These are phyloP conservation scores for Lasiurus borealis DNA, from an alignment of 2,113 vertebrate species.

Conservation along the genomic window DNA sequence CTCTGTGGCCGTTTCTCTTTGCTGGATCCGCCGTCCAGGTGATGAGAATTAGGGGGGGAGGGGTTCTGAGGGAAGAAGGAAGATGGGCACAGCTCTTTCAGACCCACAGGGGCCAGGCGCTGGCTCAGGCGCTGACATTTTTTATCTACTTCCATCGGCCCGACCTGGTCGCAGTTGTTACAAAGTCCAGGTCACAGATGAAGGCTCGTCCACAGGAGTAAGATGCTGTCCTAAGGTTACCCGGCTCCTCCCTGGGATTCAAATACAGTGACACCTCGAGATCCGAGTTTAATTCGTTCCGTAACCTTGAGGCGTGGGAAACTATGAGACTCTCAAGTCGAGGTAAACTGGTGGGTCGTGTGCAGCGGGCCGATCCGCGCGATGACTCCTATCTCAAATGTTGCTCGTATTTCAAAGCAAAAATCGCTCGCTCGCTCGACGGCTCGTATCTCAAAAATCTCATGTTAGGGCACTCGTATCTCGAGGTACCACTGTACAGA, in stretches of 20 bases:
- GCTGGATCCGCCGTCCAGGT: neutral
- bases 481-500: too few relatives aligned
- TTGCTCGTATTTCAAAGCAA: too few relatives aligned
- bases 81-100: neutral
- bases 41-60: neutral
- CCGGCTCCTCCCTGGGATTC: neutral
- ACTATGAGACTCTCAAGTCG: too few relatives aligned
- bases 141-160: neutral
- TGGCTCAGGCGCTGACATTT: neutral
- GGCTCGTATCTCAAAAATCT: too few relatives aligned
- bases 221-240: neutral
- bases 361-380: too few relatives aligned
- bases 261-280: too few relatives aligned
- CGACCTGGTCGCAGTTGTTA: neutral
- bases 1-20: neutral
- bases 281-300: too few relatives aligned
- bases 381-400: too few relatives aligned
- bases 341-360: too few relatives aligned
- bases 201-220: neutral
- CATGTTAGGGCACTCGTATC: too few relatives aligned
- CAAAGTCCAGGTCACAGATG: neutral
- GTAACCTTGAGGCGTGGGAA: too few relatives aligned
- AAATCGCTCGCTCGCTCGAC: too few relatives aligned
- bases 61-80: rapidly evolving
- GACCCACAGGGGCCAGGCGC: neutral